Conservation (phyloP, 1,140 invertebrate genomes). For the Tribolium castaneum region DNA sequence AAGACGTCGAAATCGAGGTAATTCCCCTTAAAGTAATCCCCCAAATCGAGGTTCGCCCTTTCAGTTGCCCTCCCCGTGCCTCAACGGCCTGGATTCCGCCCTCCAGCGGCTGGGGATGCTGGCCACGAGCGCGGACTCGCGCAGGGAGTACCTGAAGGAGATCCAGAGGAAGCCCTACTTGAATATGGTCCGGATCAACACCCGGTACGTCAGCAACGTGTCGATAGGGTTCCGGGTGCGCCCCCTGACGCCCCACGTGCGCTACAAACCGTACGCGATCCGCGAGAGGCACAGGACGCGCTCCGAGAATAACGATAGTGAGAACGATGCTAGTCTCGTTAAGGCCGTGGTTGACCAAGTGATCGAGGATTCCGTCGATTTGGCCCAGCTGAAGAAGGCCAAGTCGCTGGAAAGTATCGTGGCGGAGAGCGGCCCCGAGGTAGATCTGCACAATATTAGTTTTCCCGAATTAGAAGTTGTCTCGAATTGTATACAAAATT, state of each 20-base stretch:
- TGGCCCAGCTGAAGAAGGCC: slow-evolving; percentile 58
- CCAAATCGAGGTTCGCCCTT: not conserved
- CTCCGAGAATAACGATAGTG: slow-evolving; percentile 70
- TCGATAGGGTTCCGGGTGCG: slow-evolving; percentile 70
- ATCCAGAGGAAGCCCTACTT: slow-evolving; percentile 57
- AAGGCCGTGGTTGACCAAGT: slow-evolving; percentile 57
- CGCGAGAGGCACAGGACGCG: slow-evolving; percentile 68
- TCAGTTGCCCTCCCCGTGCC: slow-evolving; percentile 40
- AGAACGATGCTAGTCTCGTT: slow-evolving; percentile 52
- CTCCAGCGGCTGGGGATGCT: slow-evolving; percentile 70
- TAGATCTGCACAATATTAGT: slow-evolving; percentile 48
- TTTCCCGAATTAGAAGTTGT: slow-evolving; percentile 58
- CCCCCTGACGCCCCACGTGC: slow-evolving; percentile 52
- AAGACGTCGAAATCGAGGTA: slow-evolving; percentile 33
- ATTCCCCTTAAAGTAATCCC: not conserved
- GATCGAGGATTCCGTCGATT: slow-evolving; percentile 50
- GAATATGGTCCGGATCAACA: slow-evolving; percentile 68
- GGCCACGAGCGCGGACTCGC: slow-evolving; percentile 68
- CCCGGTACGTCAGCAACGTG: slow-evolving; percentile 68
- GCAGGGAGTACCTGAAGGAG: slow-evolving; percentile 68
- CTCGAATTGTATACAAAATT: slow-evolving; percentile 59
- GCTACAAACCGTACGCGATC: slow-evolving; percentile 60
- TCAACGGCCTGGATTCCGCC: slow-evolving; percentile 68
- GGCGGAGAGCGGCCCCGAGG: slow-evolving; percentile 45
- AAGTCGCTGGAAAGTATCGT: slow-evolving; percentile 60